Evolutionary conservation across 2,113 vertebrate genomes (phyloP), one percentile per base, ranked within the genome.

Genomic region (Penelope pileata): DNA sequence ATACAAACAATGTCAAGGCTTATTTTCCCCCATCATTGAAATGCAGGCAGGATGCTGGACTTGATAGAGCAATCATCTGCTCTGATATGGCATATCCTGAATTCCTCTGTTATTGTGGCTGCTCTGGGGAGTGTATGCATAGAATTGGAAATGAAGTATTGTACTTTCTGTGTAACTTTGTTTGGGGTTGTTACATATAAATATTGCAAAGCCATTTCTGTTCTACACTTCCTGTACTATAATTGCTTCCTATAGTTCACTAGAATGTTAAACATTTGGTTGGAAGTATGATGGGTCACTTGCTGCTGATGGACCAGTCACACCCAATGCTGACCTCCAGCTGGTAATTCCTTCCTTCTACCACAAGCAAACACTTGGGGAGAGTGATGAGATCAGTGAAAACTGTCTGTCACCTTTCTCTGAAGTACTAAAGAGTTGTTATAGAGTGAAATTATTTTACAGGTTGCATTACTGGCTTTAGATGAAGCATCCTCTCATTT

Each of bases 111-210:
- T 77, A 27, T 7, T 91, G 63, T 47, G 21, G 58, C 79, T 91
- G 82, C 84, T 91, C 84, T 94, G 78, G 75, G 77, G 42, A 91
- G 29, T n/a, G 7, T 48, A 27, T 70, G 64, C 68, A 19, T 45
- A 40, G 93, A 94, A 94, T 78, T 88, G 63, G 47, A 90, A 90
- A 95, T 83, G 32, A 74, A 56, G 64, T 30, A 36, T 74, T 88
- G 50, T 56, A 40, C 26, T 91, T 77, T 16, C 12, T n/a, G 12
- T 67, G 74, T 47, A 93, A 73, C 27, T 86, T 93, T 92, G 64
- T 84, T 82, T 85, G 81, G 40, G 19, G 36, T 64, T 76, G 69
- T 89, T 92, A 93, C 82, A 86, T 66, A 76, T 66, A 89, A 89
- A 82, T 60, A 88, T 45, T 82, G 58, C 67, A 45, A 94, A 86